phyloP scores from a whole-genome alignment of 2,797 vertebrate genomes.

The Pseudochaenichthys georgianus region DNA sequence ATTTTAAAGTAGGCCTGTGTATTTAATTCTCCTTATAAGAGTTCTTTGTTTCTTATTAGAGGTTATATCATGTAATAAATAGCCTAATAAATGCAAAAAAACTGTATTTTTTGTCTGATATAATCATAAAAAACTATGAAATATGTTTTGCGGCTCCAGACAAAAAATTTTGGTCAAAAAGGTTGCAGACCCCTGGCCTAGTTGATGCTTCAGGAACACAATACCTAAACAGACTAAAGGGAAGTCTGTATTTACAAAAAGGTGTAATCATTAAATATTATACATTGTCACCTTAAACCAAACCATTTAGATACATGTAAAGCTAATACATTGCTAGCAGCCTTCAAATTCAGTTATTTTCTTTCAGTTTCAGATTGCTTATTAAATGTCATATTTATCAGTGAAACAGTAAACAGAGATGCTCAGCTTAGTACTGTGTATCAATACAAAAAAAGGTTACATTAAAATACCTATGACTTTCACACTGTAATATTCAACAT shows the following conservation, averaged over 20 bases:
- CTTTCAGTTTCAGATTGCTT: neutral
- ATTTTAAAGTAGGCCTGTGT: too few species aligned
- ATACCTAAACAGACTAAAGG: neutral
- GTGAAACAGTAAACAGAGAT: neutral
- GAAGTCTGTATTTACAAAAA: constrained; percentile 13
- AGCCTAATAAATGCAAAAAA: too few species aligned
- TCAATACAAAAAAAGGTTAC: constrained; percentile 4
- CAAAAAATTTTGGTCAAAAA: too few species aligned
- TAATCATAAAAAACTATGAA: too few species aligned
- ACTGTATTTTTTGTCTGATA: too few species aligned
- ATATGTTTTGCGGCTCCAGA: too few species aligned
- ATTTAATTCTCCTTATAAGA: too few species aligned
- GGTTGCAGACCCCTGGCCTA: too few species aligned
- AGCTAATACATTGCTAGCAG: neutral
- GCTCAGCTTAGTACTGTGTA: neutral
- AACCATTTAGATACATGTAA: neutral
- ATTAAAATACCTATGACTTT: constrained; percentile 1
- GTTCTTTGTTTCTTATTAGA: too few species aligned
- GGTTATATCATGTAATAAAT: too few species aligned
- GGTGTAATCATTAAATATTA: constrained; percentile 4
- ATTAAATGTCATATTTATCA: neutral
- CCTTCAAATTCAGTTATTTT: neutral
- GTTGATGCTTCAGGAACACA: neutral
- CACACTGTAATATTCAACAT: neutral
- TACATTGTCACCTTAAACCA: neutral